Conservation (phyloP, 2,797 vertebrate species). For the Scomberomorus guttatus region DNA sequence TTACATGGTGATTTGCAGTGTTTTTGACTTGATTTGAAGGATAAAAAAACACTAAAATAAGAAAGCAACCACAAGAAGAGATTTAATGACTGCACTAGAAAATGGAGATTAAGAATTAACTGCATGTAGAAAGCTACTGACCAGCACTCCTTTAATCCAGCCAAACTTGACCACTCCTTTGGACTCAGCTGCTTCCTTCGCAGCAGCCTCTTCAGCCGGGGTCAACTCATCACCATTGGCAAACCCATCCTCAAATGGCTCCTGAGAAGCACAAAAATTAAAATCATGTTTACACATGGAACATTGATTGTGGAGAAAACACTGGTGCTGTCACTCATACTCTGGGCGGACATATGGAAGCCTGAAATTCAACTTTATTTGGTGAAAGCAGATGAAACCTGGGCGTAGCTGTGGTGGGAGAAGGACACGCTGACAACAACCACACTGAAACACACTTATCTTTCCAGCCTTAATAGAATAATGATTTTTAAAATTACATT, state of each 20-base stretch:
- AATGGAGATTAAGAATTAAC: background rate
- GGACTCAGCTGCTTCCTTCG: conserved; percentile 90
- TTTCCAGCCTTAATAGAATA: background rate
- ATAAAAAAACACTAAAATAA: background rate
- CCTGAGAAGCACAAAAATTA: conserved; percentile 79
- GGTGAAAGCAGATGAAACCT: background rate
- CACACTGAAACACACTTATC: background rate
- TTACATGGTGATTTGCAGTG: background rate
- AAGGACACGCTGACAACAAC: background rate
- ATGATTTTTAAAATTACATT: background rate
- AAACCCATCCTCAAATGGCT: conserved; percentile 97
- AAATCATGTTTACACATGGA: background rate
- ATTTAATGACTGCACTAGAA: background rate
- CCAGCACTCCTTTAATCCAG: conserved; percentile 98
- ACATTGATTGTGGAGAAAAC: background rate
- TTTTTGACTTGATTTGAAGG: background rate
- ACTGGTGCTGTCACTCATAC: background rate
- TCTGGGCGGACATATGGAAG: background rate
- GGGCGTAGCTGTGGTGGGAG: background rate
- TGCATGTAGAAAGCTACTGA: conserved; percentile 77
- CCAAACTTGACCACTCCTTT: conserved; percentile 98
- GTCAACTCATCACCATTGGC: conserved; percentile 96
- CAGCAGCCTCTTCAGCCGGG: conserved; percentile 92
- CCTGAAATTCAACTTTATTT: background rate
- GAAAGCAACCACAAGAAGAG: background rate